phyloP scores from a whole-genome alignment of 2,888 invertebrate genomes.

The Leptopilina myrica region DNA sequence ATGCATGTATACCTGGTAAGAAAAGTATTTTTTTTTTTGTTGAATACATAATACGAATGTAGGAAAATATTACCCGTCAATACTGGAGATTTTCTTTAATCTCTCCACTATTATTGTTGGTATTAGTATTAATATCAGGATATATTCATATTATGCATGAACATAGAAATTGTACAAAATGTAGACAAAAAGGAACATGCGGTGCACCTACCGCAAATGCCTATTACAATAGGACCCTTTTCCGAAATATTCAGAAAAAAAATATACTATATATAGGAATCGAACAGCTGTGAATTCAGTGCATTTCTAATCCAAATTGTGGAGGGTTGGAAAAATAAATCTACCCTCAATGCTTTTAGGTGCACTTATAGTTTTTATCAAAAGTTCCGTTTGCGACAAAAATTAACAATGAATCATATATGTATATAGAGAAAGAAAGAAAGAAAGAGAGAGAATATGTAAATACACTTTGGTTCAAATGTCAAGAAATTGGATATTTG shows the following conservation, averaged over 20 bases:
- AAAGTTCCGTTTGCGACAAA: conserved; percentile 3
- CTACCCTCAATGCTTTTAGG: conserved; percentile 16
- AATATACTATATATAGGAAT: background rate
- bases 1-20: conserved; percentile 86
- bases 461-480: conserved; percentile 33
- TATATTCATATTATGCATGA: background rate
- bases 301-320: conserved; percentile 2
- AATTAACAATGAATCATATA: conserved; percentile 28
- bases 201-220: background rate
- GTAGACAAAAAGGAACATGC: conserved; percentile 12
- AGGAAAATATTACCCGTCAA: no score
- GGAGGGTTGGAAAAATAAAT: conserved; percentile 24
- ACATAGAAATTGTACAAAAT: background rate
- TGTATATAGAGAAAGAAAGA: background rate
- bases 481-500: conserved; percentile 19
- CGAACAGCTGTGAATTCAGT: conserved; percentile 33
- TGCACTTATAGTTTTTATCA: conserved; percentile 8
- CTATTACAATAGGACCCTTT: conserved; percentile 27
- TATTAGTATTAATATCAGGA: conserved; percentile 7
- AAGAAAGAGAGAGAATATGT: background rate
- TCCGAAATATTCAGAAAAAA: conserved; percentile 25
- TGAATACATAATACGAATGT: no score
- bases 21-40: background rate
- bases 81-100: background rate
- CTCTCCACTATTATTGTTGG: background rate